Evolutionary conservation across 2,113 vertebrate genomes (phyloP), one percentile per base, ranked within the genome.

Genomic region (Blennius ocellaris): DNA sequence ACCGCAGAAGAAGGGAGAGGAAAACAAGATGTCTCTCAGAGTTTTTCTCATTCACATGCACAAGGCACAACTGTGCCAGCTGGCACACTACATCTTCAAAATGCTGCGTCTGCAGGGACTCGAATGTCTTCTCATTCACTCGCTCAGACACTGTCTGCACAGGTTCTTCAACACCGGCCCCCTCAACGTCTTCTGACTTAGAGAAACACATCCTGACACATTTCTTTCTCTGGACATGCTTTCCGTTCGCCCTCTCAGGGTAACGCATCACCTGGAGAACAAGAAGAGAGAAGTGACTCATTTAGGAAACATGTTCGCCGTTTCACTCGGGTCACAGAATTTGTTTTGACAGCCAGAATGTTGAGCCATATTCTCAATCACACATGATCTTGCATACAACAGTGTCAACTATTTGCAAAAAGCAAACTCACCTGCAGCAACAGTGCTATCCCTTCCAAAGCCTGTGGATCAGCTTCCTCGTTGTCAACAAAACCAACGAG

Each of bases 11-110:
- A 11, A 92, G 93, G 17, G 96, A 96, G 61, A 99, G 94, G 86
- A 99, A 99, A 67, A 91, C 90, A 45, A 99, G 92, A 86, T 99
- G 97, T 14, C 71, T 89, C 73, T 96, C 95, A 0, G 97, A 99
- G 65, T 91, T 93, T 16, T 90, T 94, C 72, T 96, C 92, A 30
- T 90, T 95, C 79, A 96, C 90, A 67, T 96, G 95, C 15, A 91
- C 93, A 87, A 99, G 92, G 78, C 95, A 96, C 59, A 97, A 87
- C 68, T 95, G 94, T 5, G 95, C 95, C 70, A 98, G 93, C 79
- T 80, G 94, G 88, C 96, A 98, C 54, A 98, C 96, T 37, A 96
- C 91, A 52, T 94, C 93, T 91, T 97, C 95, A 81, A 99, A 90
- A 86, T 94, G 94, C 56, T 93, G 90, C 0, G 83, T 90, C 85